Percentiles rank a stretch among this genome's conserved stretches.
phyloP scores from a whole-genome alignment of 92 coral and sea anemone species.

The Parazoanthus darwini region DNA sequence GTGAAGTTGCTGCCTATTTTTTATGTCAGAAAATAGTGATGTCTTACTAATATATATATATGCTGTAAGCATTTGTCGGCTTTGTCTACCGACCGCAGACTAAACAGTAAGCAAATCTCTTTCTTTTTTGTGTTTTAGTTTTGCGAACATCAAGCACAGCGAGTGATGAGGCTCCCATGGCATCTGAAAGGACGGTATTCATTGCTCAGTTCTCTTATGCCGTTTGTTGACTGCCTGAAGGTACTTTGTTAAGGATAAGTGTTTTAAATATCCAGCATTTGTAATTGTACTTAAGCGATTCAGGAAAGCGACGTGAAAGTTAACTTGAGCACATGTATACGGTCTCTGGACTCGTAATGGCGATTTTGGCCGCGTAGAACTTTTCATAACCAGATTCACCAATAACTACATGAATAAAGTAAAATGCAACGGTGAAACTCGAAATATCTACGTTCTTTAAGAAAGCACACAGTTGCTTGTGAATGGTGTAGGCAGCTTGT shows the following conservation, averaged over 20 bases:
- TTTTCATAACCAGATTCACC: too few species aligned
- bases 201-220: conserved; percentile 53
- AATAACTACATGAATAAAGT: too few species aligned
- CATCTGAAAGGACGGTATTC: conserved; percentile 77
- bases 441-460: too few species aligned
- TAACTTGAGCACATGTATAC: too few species aligned
- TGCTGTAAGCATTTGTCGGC: neutral
- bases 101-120: neutral
- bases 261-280: neutral
- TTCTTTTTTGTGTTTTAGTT: conserved; percentile 28
- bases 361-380: too few species aligned
- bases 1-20: too few species aligned
- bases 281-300: neutral
- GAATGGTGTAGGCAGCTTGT: too few species aligned
- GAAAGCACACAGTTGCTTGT: too few species aligned
- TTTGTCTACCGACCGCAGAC: neutral
- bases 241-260: conserved; percentile 20
- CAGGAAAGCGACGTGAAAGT: too few species aligned
- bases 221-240: conserved; percentile 52
- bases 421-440: too few species aligned
- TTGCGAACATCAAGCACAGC: conserved; percentile 45
- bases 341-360: too few species aligned
- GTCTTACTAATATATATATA: neutral
- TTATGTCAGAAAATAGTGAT: too few species aligned
- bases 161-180: conserved; percentile 67